A percentile compares a stretch with the other conserved stretches of the same genome.
phyloP scores from a whole-genome alignment of 2,888 invertebrate species.

The Cancer borealis region DNA sequence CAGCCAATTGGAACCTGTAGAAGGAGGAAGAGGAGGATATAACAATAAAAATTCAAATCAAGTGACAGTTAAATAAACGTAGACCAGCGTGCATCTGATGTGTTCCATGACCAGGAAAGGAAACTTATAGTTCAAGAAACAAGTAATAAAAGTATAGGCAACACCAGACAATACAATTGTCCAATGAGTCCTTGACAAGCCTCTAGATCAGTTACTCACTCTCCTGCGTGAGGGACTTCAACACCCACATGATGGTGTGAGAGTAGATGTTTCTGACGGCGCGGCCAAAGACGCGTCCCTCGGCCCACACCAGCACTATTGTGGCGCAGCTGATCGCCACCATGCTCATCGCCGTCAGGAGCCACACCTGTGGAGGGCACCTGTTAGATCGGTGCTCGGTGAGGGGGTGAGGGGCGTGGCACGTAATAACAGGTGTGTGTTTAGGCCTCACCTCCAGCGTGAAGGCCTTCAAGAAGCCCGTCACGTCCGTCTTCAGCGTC shows the following conservation, averaged over 20 bases:
- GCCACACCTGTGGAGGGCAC: constrained; percentile 32
- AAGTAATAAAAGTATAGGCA: neutral
- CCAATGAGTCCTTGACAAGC: neutral
- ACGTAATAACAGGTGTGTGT: neutral
- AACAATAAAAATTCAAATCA: neutral
- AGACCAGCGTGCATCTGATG: neutral
- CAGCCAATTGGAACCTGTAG: constrained; percentile 56
- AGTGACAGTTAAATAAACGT: neutral
- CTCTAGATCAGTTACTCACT: neutral
- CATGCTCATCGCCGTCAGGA: constrained; percentile 44
- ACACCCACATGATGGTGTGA: neutral
- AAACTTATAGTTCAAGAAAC: neutral
- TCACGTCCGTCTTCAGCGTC: constrained; percentile 45
- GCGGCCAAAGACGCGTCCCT: constrained; percentile 30
- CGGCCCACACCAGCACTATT: neutral
- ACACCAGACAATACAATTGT: neutral
- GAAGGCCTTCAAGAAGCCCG: constrained; percentile 56
- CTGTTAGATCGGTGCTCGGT: neutral
- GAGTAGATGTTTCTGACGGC: neutral
- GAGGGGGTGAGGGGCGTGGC: neutral
- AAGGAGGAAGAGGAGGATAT: neutral
- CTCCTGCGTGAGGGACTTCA: constrained; percentile 49
- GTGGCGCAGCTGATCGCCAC: constrained; percentile 17
- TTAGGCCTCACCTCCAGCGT: constrained; percentile 44
- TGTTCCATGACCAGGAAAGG: neutral